Conservation (phyloP, 2,113 vertebrate species). For the Prochilodus magdalenae region DNA sequence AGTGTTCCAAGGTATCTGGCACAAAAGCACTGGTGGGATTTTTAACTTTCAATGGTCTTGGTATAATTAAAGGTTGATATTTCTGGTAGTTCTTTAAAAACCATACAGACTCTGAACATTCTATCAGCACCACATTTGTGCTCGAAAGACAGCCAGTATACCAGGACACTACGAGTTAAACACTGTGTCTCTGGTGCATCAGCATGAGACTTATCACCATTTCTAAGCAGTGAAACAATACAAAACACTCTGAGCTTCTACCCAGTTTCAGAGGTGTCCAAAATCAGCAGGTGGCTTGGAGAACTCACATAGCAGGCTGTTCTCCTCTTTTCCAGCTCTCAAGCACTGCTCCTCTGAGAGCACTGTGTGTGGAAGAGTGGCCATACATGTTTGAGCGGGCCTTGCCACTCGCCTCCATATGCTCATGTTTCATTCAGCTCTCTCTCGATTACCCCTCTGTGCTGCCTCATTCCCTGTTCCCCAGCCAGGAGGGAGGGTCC, state of each 20-base stretch:
- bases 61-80: too few relatives aligned
- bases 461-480: neutral
- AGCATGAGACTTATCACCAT: neutral
- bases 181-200: neutral
- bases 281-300: constrained; percentile 14
- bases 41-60: too few relatives aligned
- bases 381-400: constrained; percentile 12
- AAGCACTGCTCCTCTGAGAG: neutral
- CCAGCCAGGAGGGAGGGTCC: neutral
- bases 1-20: too few relatives aligned
- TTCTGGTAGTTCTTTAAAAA: too few relatives aligned
- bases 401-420: constrained; percentile 38
- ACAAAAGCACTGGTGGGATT: too few relatives aligned
- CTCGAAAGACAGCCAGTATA: too few relatives aligned
- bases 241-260: neutral
- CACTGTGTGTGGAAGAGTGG: constrained; percentile 2
- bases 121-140: too few relatives aligned
- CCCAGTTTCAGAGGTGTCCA: constrained; percentile 1
- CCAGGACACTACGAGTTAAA: neutral
- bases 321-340: constrained; percentile 31
- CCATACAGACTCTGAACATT: too few relatives aligned
- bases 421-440: constrained; percentile 45
- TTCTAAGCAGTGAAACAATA: neutral
- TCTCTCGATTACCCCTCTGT: constrained; percentile 19
- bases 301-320: neutral